Percentiles rank a stretch among this genome's conserved stretches.
These are phyloP conservation scores for Rugalucina vietnamica DNA, from an alignment of 2,888 invertebrate species.

Conservation along the genomic window DNA sequence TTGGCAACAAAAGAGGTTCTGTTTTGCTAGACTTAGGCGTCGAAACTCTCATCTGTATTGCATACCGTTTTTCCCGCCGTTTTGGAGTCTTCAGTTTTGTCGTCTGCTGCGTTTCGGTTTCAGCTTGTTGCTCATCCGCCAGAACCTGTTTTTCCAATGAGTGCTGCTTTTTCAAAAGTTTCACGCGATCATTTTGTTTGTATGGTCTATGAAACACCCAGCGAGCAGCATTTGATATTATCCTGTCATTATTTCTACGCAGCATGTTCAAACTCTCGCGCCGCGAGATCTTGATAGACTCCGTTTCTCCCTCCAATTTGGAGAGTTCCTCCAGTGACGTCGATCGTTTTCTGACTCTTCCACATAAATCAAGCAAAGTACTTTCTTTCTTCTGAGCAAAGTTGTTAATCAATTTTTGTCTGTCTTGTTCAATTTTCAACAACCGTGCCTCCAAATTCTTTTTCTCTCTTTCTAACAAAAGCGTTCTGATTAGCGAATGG, in stretches of 20 bases:
- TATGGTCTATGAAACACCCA: neutral
- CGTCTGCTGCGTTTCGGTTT: neutral
- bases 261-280: conserved; percentile 41
- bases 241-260: neutral
- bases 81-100: neutral
- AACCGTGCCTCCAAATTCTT: conserved; percentile 27
- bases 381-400: conserved; percentile 30
- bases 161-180: neutral
- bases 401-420: conserved; percentile 24
- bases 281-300: conserved; percentile 42
- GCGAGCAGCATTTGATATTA: neutral
- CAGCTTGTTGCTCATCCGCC: neutral
- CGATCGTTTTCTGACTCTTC: conserved; percentile 32
- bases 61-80: neutral
- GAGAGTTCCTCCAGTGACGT: conserved; percentile 29
- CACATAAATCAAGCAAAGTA: conserved; percentile 39
- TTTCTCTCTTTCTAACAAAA: conserved; percentile 35
- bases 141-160: neutral
- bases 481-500: neutral
- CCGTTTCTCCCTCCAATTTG: conserved; percentile 12
- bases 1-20: neutral
- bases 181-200: neutral
- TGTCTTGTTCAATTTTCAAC: conserved; percentile 35
- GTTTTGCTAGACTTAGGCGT: neutral
- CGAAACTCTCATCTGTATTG: neutral